Evolutionary conservation across 2,113 vertebrate genomes (phyloP), one percentile per base, ranked within the genome.

Genomic region (Murina feae): DNA sequence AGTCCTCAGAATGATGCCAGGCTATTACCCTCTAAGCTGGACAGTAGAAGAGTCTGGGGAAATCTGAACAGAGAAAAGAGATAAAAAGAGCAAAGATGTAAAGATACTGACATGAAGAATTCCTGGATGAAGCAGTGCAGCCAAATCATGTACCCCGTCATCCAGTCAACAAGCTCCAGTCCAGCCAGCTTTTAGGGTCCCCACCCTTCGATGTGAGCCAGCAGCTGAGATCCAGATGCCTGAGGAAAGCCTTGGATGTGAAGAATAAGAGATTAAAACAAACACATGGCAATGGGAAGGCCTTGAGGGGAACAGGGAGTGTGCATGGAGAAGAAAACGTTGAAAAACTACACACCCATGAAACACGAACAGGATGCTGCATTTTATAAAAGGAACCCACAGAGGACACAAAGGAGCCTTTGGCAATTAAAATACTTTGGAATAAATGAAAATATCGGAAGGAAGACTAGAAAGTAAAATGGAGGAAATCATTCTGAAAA

Each of bases 401-500:
- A 5, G 37, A 69, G 39, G 86, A 42, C 39, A 66, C 16, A 25
- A 1, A 37, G 13, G 44, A 53, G 32, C 51, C 89, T 83, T 79
- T 78, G 71, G 72, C 69, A 91, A 51, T 87, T 89, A 86, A 86
- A 76, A 55, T 58, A 44, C 1, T 14, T 51, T 12, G 42, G 55
- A 25, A 53, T 44, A 89, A 83, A 72, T 66, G 60, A 89, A 80
- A 90, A 84, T 25, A 63, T 53, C 42, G 0, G 0, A 37, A 20
- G 80, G 60, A 91, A 91, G 53, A 58, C 30, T 65, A 18, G 37
- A 83, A 80, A 58, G 81, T 80, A 63, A 80, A 89, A 76, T 25
- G 2, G 17, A 72, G 60, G 49, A 80, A 65, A 42, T 37, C 86
- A n/a, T 86, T 39, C 21, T 49, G 37, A 81, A 90, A 39, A 71